Conservation (phyloP, 2,113 vertebrate genomes). For the Phyllostomus hastatus region DNA sequence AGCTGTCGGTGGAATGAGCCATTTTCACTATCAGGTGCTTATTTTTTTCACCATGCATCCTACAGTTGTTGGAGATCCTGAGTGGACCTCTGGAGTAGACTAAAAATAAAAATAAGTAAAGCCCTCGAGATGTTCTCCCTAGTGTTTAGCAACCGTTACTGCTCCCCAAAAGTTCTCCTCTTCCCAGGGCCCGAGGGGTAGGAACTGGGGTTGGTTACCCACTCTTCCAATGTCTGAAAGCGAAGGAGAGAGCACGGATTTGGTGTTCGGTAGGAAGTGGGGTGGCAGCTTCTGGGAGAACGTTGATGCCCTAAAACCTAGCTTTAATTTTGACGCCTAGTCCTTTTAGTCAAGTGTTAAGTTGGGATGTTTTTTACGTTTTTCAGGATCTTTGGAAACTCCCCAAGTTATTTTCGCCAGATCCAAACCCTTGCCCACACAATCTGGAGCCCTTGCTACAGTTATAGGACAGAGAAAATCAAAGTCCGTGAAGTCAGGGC, state of each 20-base stretch:
- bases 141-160: background rate
- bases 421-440: constrained; percentile 76
- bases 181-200: background rate
- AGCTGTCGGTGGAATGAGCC: background rate
- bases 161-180: background rate
- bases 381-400: constrained; percentile 75
- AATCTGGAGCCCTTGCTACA: constrained; percentile 66
- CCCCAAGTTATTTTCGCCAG: constrained; percentile 78
- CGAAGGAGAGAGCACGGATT: background rate
- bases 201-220: background rate
- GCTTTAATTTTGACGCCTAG: constrained; percentile 37
- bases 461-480: constrained; percentile 75
- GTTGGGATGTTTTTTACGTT: constrained; percentile 62
- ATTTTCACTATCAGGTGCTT: background rate
- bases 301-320: background rate
- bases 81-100: background rate
- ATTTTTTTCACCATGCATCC: background rate
- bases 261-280: background rate
- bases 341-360: constrained; percentile 59
- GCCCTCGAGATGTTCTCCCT: background rate
- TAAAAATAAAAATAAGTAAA: constrained; percentile 18
- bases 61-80: background rate
- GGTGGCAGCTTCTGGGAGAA: background rate
- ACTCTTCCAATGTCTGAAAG: background rate
- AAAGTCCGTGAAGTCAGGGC: constrained; percentile 74